A percentile compares a stretch with the other conserved stretches of the same genome.
Evolutionary conservation across 2,888 invertebrate genomes (phyloP).

Genomic region (Mactromeris polynyma): DNA sequence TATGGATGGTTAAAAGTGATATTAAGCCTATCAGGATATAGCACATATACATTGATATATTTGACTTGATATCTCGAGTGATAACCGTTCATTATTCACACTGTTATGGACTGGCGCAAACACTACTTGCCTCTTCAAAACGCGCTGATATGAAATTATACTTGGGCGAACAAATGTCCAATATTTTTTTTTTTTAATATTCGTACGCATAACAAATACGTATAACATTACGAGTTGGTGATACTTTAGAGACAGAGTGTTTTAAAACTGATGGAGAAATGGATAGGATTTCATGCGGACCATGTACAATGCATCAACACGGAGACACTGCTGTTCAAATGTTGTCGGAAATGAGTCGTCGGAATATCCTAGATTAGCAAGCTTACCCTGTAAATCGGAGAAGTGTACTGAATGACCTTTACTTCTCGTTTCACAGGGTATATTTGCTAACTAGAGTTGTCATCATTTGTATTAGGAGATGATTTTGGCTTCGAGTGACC

Average conservation of each 20-base stretch:
- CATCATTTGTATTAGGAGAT: neutral
- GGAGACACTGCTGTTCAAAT: neutral
- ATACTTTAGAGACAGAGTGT: neutral
- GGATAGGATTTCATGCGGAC: neutral
- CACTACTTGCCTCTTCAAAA: slow-evolving; percentile 6
- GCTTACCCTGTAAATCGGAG: slow-evolving; percentile 85
- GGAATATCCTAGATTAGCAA: slow-evolving; percentile 61
- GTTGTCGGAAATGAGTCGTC: neutral
- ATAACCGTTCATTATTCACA: slow-evolving; percentile 60
- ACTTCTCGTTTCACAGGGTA: slow-evolving; percentile 86
- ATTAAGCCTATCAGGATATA: slow-evolving; percentile 67
- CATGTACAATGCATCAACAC: neutral
- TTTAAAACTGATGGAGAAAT: neutral
- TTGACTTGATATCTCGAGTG: slow-evolving; percentile 57
- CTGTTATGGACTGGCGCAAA: slow-evolving; percentile 47
- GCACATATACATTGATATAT: slow-evolving; percentile 68
- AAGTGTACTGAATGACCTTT: slow-evolving; percentile 70
- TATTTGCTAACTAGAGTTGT: slow-evolving; percentile 76
- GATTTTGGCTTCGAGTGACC: neutral
- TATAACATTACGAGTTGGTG: neutral
- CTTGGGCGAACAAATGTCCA: neutral
- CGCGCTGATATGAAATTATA: neutral
- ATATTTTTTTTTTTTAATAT: neutral
- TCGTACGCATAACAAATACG: neutral
- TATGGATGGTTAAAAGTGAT: slow-evolving; percentile 70